These are phyloP conservation scores for Oryzias dopingdopingensis DNA, from an alignment of 2,797 vertebrate genomes.

Conservation along the genomic window DNA sequence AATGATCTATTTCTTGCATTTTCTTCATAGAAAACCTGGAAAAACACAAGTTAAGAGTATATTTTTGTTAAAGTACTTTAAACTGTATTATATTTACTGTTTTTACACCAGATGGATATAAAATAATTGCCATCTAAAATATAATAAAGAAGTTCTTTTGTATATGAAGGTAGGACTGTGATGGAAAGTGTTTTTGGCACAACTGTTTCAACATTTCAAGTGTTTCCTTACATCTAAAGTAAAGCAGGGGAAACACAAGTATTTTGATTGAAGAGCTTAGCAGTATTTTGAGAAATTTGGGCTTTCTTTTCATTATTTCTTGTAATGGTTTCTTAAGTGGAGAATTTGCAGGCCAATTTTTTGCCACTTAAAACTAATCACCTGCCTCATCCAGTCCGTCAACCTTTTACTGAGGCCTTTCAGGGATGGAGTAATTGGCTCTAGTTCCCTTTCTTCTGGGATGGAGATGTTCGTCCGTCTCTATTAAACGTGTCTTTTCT, in stretches of 20 bases:
- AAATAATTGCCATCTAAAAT: background rate
- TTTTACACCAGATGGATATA: no score
- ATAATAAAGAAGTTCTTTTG: background rate
- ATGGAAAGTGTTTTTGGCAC: slow-evolving; percentile 9
- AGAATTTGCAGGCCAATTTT: slow-evolving; percentile 66
- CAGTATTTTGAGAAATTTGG: slow-evolving; percentile 32
- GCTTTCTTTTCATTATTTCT: slow-evolving; percentile 50
- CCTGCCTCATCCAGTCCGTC: slow-evolving; percentile 56
- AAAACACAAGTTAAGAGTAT: no score
- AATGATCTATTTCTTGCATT: no score
- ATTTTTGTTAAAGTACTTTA: no score
- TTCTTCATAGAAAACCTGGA: no score
- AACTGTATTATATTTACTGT: no score
- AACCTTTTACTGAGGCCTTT: slow-evolving; percentile 62
- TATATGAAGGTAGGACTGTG: background rate
- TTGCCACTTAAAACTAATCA: slow-evolving; percentile 71
- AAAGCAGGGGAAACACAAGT: slow-evolving; percentile 31
- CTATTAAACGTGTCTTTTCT: slow-evolving; percentile 32
- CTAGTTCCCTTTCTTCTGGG: slow-evolving; percentile 58
- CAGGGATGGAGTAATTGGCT: slow-evolving; percentile 70
- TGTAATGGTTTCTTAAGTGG: slow-evolving; percentile 53
- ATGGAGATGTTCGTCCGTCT: slow-evolving; percentile 49
- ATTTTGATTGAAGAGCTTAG: slow-evolving; percentile 44
- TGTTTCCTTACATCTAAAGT: slow-evolving; percentile 47
- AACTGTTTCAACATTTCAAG: slow-evolving; percentile 50